Evolutionary conservation across 2,888 invertebrate species (phyloP).

Genomic region (Amphipyra tragopoginis): DNA sequence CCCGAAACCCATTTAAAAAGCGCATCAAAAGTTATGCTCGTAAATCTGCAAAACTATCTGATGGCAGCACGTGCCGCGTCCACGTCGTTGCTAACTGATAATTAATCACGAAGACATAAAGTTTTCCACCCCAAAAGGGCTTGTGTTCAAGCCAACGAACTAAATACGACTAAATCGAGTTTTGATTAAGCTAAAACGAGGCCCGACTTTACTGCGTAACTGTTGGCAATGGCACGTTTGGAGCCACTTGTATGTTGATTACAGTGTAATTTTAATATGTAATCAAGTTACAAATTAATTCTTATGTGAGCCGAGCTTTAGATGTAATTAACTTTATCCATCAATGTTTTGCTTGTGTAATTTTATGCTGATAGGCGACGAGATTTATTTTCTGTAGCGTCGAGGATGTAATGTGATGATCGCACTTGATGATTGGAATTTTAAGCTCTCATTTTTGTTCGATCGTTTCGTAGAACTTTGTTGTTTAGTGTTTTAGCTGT

Average conservation of each 20-base stretch:
- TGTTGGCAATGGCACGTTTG: constrained; percentile 65
- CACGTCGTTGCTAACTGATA: constrained; percentile 64
- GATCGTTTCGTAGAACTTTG: too few relatives aligned
- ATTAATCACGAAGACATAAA: constrained; percentile 74
- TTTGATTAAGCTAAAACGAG: constrained; percentile 72
- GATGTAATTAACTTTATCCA: constrained; percentile 51
- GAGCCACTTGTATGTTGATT: constrained; percentile 58
- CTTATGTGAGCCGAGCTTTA: constrained; percentile 44
- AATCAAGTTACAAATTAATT: constrained; percentile 57
- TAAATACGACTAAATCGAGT: constrained; percentile 76
- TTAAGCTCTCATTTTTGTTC: neutral
- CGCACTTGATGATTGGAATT: constrained; percentile 7
- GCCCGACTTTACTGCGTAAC: constrained; percentile 55
- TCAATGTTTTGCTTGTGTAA: constrained; percentile 42
- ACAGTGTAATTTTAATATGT: constrained; percentile 60
- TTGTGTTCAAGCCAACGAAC: constrained; percentile 70
- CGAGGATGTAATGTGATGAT: constrained; percentile 11
- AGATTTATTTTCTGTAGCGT: constrained; percentile 23
- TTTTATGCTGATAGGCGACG: constrained; percentile 9
- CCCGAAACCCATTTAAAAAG: constrained; percentile 45
- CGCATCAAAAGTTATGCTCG: constrained; percentile 48
- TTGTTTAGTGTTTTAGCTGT: neutral
- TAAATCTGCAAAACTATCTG: constrained; percentile 57
- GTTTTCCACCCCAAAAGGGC: constrained; percentile 69
- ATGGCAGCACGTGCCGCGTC: constrained; percentile 48